Evolutionary conservation across 2,888 invertebrate genomes (phyloP).

Genomic region (Drosophila atripex): DNA sequence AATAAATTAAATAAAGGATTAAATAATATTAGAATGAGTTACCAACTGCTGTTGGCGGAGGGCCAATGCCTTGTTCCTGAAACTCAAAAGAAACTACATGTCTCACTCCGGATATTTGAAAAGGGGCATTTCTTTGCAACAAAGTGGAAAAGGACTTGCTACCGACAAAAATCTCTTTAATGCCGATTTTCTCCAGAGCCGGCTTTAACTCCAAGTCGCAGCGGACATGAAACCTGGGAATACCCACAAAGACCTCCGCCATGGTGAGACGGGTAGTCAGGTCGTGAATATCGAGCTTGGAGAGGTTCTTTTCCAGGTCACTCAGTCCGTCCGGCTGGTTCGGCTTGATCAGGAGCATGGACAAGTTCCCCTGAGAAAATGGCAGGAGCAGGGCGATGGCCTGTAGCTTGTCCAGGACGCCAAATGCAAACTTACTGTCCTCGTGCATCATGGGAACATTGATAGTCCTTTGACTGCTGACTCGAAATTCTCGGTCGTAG

Average conservation of each 20-base stretch:
- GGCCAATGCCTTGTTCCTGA: conserved; percentile 8
- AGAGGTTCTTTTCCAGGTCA: neutral
- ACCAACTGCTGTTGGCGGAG: conserved; percentile 5
- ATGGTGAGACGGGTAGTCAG: neutral
- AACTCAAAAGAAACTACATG: conserved; percentile 5
- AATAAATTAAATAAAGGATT: neutral
- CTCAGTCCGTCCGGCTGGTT: neutral
- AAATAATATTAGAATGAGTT: neutral
- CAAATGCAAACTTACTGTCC: conserved; percentile 6
- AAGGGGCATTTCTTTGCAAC: neutral
- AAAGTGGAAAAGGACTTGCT: neutral
- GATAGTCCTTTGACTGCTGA: neutral
- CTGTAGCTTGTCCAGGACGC: neutral
- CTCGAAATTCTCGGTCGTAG: neutral
- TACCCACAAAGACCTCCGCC: neutral
- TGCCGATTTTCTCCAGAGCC: neutral
- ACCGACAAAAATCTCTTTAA: neutral
- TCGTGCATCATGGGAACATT: conserved; percentile 11
- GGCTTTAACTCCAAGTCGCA: conserved; percentile 3
- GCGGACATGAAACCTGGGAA: conserved; percentile 1
- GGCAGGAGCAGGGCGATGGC: neutral
- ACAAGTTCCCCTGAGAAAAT: neutral
- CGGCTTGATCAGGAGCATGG: neutral
- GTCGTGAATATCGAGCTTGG: neutral
- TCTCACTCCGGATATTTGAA: neutral